phyloP scores from a whole-genome alignment of 64 coral and sea anemone genomes.

The Dendronephthya gigantea region DNA sequence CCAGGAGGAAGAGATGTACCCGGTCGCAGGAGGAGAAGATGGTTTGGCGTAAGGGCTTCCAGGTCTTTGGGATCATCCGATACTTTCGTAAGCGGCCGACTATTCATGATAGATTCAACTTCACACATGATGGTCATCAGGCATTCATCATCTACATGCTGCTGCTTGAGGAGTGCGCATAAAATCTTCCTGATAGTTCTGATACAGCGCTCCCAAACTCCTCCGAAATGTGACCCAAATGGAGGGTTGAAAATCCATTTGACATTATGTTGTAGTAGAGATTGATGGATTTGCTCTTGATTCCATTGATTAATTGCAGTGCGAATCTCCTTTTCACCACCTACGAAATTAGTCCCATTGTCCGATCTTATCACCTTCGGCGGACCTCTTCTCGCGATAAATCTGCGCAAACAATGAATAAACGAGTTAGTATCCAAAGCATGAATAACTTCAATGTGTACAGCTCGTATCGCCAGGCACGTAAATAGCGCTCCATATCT shows the following conservation, averaged over 20 bases:
- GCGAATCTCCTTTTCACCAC: neutral
- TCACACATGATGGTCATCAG: neutral
- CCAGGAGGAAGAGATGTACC: too few species aligned
- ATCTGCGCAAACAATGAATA: neutral
- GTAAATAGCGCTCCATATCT: too few species aligned
- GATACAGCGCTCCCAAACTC: neutral
- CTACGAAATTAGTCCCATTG: neutral
- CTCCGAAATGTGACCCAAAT: neutral
- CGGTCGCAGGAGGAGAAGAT: neutral
- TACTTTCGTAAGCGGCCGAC: neutral
- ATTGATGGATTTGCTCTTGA: too few species aligned
- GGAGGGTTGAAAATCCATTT: too few species aligned
- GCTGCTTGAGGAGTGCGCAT: neutral
- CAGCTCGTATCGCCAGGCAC: too few species aligned
- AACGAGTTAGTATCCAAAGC: neutral
- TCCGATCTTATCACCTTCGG: neutral
- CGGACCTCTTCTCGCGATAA: neutral
- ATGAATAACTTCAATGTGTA: neutral
- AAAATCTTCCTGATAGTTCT: neutral
- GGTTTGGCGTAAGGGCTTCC: neutral
- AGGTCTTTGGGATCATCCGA: constrained; percentile 1
- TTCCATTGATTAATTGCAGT: neutral
- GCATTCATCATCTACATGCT: neutral
- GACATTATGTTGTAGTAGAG: too few species aligned
- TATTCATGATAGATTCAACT: constrained; percentile 4